Conservation (phyloP, 2,113 vertebrate genomes). For the Paralichthys olivaceus region DNA sequence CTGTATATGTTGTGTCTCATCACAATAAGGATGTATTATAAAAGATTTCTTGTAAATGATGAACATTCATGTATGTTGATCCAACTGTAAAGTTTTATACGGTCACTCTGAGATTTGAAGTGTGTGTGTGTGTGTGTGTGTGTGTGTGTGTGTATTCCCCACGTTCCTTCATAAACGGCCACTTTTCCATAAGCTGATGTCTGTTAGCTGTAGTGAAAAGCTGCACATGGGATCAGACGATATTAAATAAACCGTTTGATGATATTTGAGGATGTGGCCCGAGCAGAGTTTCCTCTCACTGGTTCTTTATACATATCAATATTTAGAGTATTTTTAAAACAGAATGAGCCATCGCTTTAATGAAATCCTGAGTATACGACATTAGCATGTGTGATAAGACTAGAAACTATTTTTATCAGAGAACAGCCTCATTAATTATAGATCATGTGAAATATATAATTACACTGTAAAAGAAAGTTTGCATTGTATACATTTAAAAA, state of each 20-base stretch:
- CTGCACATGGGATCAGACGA: constrained; percentile 2
- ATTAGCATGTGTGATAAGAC: constrained; percentile 1
- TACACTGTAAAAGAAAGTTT: too few relatives aligned
- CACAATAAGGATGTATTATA: too few relatives aligned
- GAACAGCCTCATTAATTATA: neutral
- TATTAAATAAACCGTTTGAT: constrained; percentile 59
- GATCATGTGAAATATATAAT: neutral
- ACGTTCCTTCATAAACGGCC: neutral
- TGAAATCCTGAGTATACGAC: neutral
- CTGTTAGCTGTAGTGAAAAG: neutral
- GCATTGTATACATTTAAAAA: too few relatives aligned
- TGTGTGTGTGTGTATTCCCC: neutral
- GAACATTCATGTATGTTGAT: too few relatives aligned
- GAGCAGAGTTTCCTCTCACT: constrained; percentile 14
- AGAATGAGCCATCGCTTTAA: constrained; percentile 34
- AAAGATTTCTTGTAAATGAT: too few relatives aligned
- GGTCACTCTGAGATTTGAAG: too few relatives aligned
- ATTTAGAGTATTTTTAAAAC: constrained; percentile 44
- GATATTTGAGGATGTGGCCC: constrained; percentile 24
- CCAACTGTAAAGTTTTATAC: too few relatives aligned
- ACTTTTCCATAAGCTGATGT: neutral
- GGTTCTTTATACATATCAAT: constrained; percentile 32
- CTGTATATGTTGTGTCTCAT: too few relatives aligned
- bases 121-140: neutral
- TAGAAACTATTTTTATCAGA: neutral